Evolutionary conservation across 1,140 invertebrate genomes (phyloP), one percentile per base, ranked within the genome.

Genomic region (Panagrolaimus sp.): DNA sequence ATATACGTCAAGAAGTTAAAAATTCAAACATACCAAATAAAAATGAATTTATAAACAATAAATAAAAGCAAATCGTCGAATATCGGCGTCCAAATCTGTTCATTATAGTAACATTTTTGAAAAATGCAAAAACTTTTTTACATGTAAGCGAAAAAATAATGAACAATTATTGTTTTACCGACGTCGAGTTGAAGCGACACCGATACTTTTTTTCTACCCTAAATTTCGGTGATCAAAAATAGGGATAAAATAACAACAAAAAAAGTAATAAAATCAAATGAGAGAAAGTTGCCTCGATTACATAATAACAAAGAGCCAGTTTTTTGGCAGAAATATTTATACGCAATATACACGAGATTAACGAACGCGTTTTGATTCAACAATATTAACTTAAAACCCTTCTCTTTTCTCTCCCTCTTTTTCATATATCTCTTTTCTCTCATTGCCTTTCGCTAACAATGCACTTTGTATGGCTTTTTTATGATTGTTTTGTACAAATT

Each of bases 211-310:
- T 38, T 38, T 38, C 31, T 38, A 38, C 31, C 31, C 31, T 38
- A 38, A 38, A 38, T 57, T 20, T n/a, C 9, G n/a, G n/a, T 27
- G 20, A 57, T 27, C 51, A 20, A 20, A 9, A 20, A 57, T n/a
- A 57, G 51, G 27, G 51, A 57, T 20, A 25, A 27, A 57, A 57
- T 57, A 11, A 27, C 20, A 27, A 57, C 11, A 20, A 25, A 27
- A 11, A n/a, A n/a, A n/a, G 51, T 57, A 27, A 27, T 20, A 27
- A 20, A 57, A 20, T 20, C 11, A 57, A 57, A 57, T 57, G 16
- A 57, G 51, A 16, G 51, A 57, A 57, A 57, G 51, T 57, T 57
- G 51, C 51, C 51, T 57, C 51, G 51, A 57, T 57, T 57, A 57
- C 51, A 57, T 57, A 57, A 57, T 38, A 38, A 38, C 7, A 38